These are phyloP conservation scores for Turritopsis rubra DNA, from an alignment of 30 jellyfish, hydroid and myxozoan species.

Conservation along the genomic window DNA sequence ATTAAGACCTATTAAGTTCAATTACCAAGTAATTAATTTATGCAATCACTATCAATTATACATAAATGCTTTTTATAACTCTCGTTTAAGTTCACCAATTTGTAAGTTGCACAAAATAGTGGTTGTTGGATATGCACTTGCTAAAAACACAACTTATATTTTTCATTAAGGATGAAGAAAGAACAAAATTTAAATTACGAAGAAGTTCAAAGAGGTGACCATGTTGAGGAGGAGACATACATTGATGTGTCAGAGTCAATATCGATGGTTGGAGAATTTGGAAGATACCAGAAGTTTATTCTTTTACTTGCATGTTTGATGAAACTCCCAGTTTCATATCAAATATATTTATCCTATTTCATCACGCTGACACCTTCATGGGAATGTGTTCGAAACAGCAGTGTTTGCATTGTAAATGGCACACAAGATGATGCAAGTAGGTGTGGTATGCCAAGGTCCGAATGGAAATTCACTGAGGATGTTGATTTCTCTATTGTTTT, in stretches of 20 bases:
- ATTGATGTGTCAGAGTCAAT: conserved; percentile 1
- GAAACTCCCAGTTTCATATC: conserved; percentile 47
- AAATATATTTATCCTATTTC: conserved; percentile 44
- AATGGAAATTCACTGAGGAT: not conserved
- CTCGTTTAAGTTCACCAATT: no score
- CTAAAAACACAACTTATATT: no score
- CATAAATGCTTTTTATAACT: no score
- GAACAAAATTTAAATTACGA: not conserved
- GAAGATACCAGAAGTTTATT: conserved; percentile 53
- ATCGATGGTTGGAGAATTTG: conserved; percentile 75
- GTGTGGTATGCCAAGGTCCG: not conserved
- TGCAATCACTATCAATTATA: no score
- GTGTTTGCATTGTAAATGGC: conserved; percentile 29
- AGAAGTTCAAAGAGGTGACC: not conserved
- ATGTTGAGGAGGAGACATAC: not conserved
- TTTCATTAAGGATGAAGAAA: no score
- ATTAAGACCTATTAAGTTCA: no score
- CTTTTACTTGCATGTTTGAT: conserved; percentile 42
- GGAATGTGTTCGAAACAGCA: conserved; percentile 61
- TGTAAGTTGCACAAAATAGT: no score
- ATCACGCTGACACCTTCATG: conserved; percentile 63
- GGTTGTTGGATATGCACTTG: no score
- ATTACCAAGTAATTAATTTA: no score
- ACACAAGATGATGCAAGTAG: not conserved
- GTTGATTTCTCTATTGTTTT: not conserved